A percentile compares a stretch with the other conserved stretches of the same genome.
phyloP scores from a whole-genome alignment of 2,888 invertebrate species.

The Marasmarcha lunaedactyla region DNA sequence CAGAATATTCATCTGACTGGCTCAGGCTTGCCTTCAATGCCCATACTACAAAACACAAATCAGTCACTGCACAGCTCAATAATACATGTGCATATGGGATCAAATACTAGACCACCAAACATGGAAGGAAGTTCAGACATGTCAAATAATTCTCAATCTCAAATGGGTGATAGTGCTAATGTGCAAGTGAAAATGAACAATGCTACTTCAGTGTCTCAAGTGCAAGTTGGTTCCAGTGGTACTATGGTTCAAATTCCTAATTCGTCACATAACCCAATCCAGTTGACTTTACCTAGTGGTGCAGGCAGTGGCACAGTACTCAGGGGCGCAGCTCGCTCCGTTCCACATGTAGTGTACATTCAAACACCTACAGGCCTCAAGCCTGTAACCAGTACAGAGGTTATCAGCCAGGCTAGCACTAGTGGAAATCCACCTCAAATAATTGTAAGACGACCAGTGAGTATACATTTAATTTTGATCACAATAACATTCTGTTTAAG shows the following conservation, averaged over 20 bases:
- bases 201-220: conserved; percentile 39
- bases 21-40: conserved; percentile 49
- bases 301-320: conserved; percentile 28
- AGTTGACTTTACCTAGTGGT: conserved; percentile 28
- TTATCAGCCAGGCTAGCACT: conserved; percentile 58
- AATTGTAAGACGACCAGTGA: conserved; percentile 63
- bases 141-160: conserved; percentile 42
- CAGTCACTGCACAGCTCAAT: conserved; percentile 53
- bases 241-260: conserved; percentile 51
- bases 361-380: conserved; percentile 66
- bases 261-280: conserved; percentile 46
- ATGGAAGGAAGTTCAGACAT: conserved; percentile 46
- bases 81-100: conserved; percentile 60
- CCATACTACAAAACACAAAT: conserved; percentile 41
- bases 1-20: conserved; percentile 49
- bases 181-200: conserved; percentile 48
- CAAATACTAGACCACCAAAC: conserved; percentile 36
- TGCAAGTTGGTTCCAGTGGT: conserved; percentile 46
- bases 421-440: conserved; percentile 64
- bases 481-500: background rate
- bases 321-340: conserved; percentile 39
- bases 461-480: conserved; percentile 28
- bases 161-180: conserved; percentile 37
- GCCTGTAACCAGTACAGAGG: conserved; percentile 54
- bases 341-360: conserved; percentile 72